A percentile compares a stretch with the other conserved stretches of the same genome.
Conservation (phyloP, 2,888 invertebrate species). For the Eurytoma californica region DNA sequence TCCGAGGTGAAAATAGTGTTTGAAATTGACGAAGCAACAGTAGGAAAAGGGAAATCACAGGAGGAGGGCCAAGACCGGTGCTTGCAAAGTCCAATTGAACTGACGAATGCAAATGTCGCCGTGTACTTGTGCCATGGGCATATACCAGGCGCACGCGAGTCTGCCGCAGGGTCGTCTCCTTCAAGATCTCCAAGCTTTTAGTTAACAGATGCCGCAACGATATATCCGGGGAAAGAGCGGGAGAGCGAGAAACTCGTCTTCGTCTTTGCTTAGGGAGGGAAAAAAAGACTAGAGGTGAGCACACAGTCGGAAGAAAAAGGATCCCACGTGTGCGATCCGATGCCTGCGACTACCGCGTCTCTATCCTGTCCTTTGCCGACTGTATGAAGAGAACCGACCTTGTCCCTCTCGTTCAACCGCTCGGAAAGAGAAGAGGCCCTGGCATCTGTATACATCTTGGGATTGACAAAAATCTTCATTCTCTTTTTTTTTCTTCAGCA, state of each 20-base stretch:
- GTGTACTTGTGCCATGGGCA: neutral
- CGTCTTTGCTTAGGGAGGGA: conserved; percentile 11
- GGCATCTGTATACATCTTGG: conserved; percentile 33
- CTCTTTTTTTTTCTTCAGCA: conserved; percentile 7
- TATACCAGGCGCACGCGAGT: neutral
- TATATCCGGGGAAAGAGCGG: conserved; percentile 54
- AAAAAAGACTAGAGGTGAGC: conserved; percentile 7
- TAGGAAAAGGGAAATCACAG: conserved; percentile 44
- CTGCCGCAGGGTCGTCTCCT: conserved; percentile 44
- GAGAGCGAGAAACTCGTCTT: conserved; percentile 4
- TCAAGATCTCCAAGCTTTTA: conserved; percentile 69
- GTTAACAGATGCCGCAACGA: conserved; percentile 72
- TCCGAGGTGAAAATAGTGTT: no score
- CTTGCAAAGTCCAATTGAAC: conserved; percentile 19
- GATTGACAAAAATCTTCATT: conserved; percentile 37
- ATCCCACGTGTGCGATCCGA: conserved; percentile 37
- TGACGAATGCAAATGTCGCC: conserved; percentile 68
- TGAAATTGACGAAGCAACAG: conserved; percentile 46
- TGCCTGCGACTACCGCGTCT: conserved; percentile 17
- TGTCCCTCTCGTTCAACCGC: conserved; percentile 40
- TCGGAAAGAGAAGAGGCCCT: conserved; percentile 18
- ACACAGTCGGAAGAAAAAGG: conserved; percentile 27
- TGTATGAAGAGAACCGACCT: conserved; percentile 37
- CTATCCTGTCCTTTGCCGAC: neutral
- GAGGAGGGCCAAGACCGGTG: conserved; percentile 28